phyloP scores from a whole-genome alignment of 2,888 invertebrate genomes.

The Prosopocoilus inquinatus region DNA sequence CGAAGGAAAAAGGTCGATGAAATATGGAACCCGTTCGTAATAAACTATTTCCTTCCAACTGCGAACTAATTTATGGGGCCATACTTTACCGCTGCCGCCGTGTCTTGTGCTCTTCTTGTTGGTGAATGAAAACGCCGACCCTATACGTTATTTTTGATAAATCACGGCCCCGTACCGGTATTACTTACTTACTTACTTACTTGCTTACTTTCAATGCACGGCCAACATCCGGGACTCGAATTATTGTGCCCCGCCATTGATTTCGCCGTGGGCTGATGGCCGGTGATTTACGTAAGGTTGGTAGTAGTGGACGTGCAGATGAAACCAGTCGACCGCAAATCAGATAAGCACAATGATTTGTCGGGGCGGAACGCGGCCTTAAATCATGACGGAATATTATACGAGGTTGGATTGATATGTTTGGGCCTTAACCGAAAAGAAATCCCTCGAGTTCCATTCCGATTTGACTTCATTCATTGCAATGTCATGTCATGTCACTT shows the following conservation, averaged over 20 bases:
- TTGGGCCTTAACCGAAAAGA: no score
- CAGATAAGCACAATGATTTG: slow-evolving; percentile 28
- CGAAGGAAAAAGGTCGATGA: no score
- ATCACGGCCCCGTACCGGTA: background rate
- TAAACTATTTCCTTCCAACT: background rate
- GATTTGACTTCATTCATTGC: no score
- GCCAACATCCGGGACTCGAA: slow-evolving; percentile 14
- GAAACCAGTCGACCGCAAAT: slow-evolving; percentile 26
- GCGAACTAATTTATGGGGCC: background rate
- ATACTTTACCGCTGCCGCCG: background rate
- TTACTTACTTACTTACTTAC: no score
- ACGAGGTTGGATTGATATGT: no score
- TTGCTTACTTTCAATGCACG: slow-evolving; percentile 11
- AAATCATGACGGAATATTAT: no score
- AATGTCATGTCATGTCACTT: no score
- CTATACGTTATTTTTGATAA: background rate
- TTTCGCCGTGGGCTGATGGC: slow-evolving; percentile 4
- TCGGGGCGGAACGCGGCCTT: slow-evolving; percentile 14
- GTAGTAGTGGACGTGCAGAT: slow-evolving; percentile 7
- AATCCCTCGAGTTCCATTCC: no score
- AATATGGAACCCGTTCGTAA: no score
- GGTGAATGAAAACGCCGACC: background rate
- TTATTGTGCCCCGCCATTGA: slow-evolving; percentile 8
- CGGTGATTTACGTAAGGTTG: slow-evolving; percentile 24
- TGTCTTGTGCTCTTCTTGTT: background rate